These are phyloP conservation scores for Campoletis raptor DNA, from an alignment of 2,888 invertebrate genomes.

Conservation along the genomic window DNA sequence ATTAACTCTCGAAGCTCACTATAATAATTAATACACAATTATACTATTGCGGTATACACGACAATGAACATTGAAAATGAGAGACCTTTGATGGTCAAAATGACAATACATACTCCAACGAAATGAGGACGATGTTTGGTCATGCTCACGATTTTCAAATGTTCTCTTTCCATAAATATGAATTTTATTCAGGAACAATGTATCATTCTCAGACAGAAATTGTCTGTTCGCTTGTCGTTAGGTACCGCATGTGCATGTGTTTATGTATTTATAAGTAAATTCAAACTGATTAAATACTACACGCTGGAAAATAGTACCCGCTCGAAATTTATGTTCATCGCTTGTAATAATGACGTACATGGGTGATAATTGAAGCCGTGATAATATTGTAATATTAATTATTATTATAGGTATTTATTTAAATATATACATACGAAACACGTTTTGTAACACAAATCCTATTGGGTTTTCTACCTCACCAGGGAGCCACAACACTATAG, in stretches of 20 bases:
- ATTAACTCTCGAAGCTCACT: background rate
- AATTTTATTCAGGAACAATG: background rate
- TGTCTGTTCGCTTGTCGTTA: background rate
- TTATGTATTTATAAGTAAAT: background rate
- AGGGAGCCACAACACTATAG: slow-evolving; percentile 32
- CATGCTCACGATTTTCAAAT: background rate
- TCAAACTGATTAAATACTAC: slow-evolving; percentile 10
- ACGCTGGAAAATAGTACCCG: background rate
- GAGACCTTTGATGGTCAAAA: slow-evolving; percentile 6
- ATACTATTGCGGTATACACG: background rate
- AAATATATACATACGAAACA: background rate
- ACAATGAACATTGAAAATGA: slow-evolving; percentile 5
- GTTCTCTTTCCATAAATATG: background rate
- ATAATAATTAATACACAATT: slow-evolving; percentile 19
- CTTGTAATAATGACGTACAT: slow-evolving; percentile 13
- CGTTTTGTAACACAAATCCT: slow-evolving; percentile 19
- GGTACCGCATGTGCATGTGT: background rate
- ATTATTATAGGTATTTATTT: background rate
- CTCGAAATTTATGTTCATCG: slow-evolving; percentile 1
- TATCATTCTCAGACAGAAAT: slow-evolving; percentile 3
- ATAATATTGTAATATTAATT: slow-evolving; percentile 28
- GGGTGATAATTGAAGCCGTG: slow-evolving; percentile 20
- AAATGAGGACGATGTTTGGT: slow-evolving; percentile 1
- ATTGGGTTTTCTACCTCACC: slow-evolving; percentile 29
- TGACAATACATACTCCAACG: background rate